Evolutionary conservation across 2,113 vertebrate genomes (phyloP).

Genomic region (Sinocyclocheilus anshuiensis): DNA sequence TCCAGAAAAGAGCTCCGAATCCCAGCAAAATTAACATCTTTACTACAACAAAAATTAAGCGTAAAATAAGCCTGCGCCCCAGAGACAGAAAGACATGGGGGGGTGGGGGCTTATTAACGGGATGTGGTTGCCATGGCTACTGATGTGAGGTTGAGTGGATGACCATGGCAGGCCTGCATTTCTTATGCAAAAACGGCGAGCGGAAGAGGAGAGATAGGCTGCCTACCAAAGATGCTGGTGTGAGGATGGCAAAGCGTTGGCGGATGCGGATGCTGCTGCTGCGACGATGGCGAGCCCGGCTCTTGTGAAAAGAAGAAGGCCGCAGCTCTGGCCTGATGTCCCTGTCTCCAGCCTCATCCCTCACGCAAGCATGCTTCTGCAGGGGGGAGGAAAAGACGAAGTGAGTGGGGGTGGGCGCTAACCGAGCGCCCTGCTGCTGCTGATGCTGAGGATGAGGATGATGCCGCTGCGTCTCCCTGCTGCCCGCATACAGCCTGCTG

Average conservation of each 20-base stretch:
- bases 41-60: slow-evolving; percentile 15
- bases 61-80: slow-evolving; percentile 22
- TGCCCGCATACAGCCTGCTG: slow-evolving; percentile 69
- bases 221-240: slow-evolving; percentile 95
- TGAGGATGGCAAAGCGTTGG: slow-evolving; percentile 96
- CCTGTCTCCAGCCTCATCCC: slow-evolving; percentile 92
- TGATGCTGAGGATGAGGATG: slow-evolving; percentile 54
- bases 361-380: slow-evolving; percentile 99
- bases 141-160: slow-evolving; percentile 56
- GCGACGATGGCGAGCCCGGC: slow-evolving; percentile 87
- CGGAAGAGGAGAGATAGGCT: slow-evolving; percentile 54
- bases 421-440: slow-evolving; percentile 71
- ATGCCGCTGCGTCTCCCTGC: slow-evolving; percentile 73
- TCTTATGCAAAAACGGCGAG: slow-evolving; percentile 51
- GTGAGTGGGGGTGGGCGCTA: slow-evolving; percentile 74
- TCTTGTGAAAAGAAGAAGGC: slow-evolving; percentile 89
- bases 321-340: slow-evolving; percentile 90
- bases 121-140: slow-evolving; percentile 82
- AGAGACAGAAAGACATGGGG: slow-evolving; percentile 23
- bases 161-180: slow-evolving; percentile 97
- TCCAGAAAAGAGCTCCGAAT: background rate
- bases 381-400: slow-evolving; percentile 89
- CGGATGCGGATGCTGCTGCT: slow-evolving; percentile 88
- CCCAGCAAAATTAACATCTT: background rate
- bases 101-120: slow-evolving; percentile 71